Conservation (phyloP, 2,113 vertebrate species). For the Marcusenius ussheri region DNA sequence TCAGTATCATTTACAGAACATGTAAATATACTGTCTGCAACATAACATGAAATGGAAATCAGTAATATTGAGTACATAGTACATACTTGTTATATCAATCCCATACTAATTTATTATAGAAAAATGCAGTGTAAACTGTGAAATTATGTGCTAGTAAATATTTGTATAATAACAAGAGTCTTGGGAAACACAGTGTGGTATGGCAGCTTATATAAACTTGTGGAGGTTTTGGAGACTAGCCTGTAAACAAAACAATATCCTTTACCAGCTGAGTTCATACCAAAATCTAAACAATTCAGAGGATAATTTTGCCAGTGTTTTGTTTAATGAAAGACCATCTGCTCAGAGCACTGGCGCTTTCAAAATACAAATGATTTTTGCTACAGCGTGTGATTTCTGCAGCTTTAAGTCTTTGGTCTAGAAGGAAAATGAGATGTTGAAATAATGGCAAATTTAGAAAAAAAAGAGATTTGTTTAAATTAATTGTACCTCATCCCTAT, state of each 20-base stretch:
- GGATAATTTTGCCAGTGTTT: conserved; percentile 4
- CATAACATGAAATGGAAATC: neutral
- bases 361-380: neutral
- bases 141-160: neutral
- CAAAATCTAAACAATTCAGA: conserved; percentile 6
- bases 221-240: neutral
- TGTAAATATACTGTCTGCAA: neutral
- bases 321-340: conserved; percentile 15
- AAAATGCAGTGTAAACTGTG: neutral
- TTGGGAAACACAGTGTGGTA: neutral
- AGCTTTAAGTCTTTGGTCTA: neutral
- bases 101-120: neutral
- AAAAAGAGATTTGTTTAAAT: conserved; percentile 26
- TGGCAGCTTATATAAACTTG: neutral
- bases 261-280: neutral
- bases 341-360: neutral
- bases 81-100: neutral
- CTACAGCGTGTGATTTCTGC: neutral
- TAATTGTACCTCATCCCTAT: conserved; percentile 30
- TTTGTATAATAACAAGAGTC: neutral
- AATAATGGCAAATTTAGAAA: conserved; percentile 1
- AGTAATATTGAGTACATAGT: neutral
- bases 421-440: conserved; percentile 23
- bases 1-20: neutral
- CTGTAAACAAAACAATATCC: neutral